Base-by-base conservation (phyloP, 2,113 vertebrate species). In the Cololabis saira region DNA sequence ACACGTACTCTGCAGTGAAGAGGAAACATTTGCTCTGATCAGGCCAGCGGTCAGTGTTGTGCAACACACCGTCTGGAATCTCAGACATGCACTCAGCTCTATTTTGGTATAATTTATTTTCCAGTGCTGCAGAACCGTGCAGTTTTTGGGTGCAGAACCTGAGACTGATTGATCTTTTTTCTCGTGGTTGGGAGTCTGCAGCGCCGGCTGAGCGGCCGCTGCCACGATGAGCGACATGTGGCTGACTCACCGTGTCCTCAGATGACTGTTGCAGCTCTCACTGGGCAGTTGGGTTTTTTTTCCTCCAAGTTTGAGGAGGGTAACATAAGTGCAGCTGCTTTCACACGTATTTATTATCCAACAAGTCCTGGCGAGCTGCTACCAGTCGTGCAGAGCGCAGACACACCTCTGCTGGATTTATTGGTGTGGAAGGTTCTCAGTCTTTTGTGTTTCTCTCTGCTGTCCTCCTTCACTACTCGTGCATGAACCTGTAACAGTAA, bases 221-320 rank as follows among this genome's bases (percentile, higher is more conserved):
- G 33, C 22, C 53, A 14, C 21, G 68, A 43, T 9, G 62, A 71
- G 59, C n/a, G 24, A 54, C 58, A 45, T 52, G 51, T 19, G 43
- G 61, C 56, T 71, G 70, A 84, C 64, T 86, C 79, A 84, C 1
- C 0, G 10, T 70, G 78, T 64, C 70, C 83, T 62, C 2, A 80
- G 43, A 61, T 27, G 70, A 72, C 48, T 43, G 22, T 27, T 22
- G 17, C 11, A 11, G 30, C 21, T 24, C n/a, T 43, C 8, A 61
- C 33, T 60, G 19, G 59, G 10, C 12, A 5, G 19, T 1, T 4
- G 17, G 16, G 17, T 41, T 12, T 50, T 12, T 50, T 45, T 40
- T 17, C 19, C 4, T 40, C 24, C 37, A 22, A 63, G 52, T 2
- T 47, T 43, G 21, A 2, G 12, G 13, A 67, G 60, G 45, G 45